Percentiles rank a stretch among this genome's conserved stretches.
Conservation (phyloP, 2,797 vertebrate genomes). For the Trachurus trachurus region DNA sequence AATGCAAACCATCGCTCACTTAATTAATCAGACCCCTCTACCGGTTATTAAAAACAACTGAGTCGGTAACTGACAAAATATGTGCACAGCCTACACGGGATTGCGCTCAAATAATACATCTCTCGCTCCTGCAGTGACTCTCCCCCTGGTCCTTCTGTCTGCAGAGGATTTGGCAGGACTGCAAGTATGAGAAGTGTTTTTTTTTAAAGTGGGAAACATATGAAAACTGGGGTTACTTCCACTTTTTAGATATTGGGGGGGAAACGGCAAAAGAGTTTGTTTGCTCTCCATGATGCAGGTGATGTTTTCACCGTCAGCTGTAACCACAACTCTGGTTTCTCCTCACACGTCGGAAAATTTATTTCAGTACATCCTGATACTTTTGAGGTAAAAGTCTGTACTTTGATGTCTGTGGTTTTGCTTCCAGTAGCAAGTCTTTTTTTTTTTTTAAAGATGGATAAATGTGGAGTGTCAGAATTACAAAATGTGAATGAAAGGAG, state of each 20-base stretch:
- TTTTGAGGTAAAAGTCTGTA: slow-evolving; percentile 28
- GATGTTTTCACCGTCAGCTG: slow-evolving; percentile 55
- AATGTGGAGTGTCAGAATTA: slow-evolving; percentile 21
- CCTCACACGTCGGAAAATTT: slow-evolving; percentile 23
- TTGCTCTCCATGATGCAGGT: slow-evolving; percentile 40
- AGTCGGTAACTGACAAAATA: slow-evolving; percentile 63
- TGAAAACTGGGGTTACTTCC: slow-evolving; percentile 41
- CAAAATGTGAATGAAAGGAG: slow-evolving; percentile 21
- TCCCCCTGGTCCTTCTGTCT: slow-evolving; percentile 35
- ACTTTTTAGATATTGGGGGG: slow-evolving; percentile 31
- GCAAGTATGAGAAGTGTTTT: slow-evolving; percentile 28
- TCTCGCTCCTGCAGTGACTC: slow-evolving; percentile 23
- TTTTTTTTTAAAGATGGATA: slow-evolving; percentile 22
- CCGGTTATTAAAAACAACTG: slow-evolving; percentile 67
- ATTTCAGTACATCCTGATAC: slow-evolving; percentile 52
- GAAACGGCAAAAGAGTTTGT: slow-evolving; percentile 9
- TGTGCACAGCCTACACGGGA: slow-evolving; percentile 47
- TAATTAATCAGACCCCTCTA: slow-evolving; percentile 68
- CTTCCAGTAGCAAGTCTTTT: slow-evolving; percentile 22
- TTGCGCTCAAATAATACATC: slow-evolving; percentile 46
- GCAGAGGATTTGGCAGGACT: slow-evolving; percentile 59
- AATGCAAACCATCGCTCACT: slow-evolving; percentile 63
- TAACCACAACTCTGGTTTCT: slow-evolving; percentile 36
- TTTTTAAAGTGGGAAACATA: slow-evolving; percentile 41
- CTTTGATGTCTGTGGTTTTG: slow-evolving; percentile 54